Evolutionary conservation across 2,113 vertebrate species (phyloP).

Genomic region (Leucoraja erinaceus): DNA sequence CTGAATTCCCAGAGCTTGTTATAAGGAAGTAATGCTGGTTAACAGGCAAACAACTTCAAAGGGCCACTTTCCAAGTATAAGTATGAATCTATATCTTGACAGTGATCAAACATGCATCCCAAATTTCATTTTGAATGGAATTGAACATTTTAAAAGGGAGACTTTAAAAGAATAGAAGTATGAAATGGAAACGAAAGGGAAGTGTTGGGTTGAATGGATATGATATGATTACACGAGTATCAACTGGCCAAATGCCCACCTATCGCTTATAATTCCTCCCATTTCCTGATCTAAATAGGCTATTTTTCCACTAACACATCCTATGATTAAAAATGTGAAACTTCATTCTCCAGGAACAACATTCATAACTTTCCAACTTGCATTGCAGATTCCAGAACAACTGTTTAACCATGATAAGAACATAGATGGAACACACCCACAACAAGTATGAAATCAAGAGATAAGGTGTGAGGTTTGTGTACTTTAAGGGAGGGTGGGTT

Average conservation of each 20-base stretch:
- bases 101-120: too few relatives aligned
- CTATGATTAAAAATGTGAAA: neutral
- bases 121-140: too few relatives aligned
- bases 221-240: neutral
- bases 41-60: neutral
- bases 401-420: neutral
- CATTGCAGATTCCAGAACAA: neutral
- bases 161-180: too few relatives aligned
- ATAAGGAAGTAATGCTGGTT: neutral
- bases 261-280: neutral
- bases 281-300: neutral
- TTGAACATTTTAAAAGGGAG: too few relatives aligned
- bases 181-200: neutral
- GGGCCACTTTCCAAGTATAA: too few relatives aligned
- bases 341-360: neutral
- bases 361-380: neutral
- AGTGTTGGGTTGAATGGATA: neutral
- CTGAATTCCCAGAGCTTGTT: neutral
- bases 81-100: too few relatives aligned
- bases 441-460: neutral
- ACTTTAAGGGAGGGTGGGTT: neutral
- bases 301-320: neutral
- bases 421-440: neutral
- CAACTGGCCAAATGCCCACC: neutral
- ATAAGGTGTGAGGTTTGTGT: neutral